Evolutionary conservation across 2,113 vertebrate genomes (phyloP).

Genomic region (Reinhardtius hippoglossoides): DNA sequence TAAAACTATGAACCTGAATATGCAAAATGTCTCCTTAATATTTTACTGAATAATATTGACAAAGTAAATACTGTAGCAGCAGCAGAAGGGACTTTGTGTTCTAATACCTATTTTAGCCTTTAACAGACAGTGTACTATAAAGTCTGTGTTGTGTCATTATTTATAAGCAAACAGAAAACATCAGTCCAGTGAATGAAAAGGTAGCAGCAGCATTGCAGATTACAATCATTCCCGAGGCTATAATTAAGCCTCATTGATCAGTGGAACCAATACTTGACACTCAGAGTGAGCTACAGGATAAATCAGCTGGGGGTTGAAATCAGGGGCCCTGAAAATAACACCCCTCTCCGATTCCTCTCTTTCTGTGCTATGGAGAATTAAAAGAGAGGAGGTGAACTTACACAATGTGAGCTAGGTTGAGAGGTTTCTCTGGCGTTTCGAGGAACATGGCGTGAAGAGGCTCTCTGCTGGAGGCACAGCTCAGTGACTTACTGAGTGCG

Average conservation of each 20-base stretch:
- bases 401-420: conserved; percentile 97
- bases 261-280: conserved; percentile 57
- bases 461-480: conserved; percentile 95
- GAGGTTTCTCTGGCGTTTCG: conserved; percentile 95
- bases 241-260: conserved; percentile 75
- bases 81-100: background rate
- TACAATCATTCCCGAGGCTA: conserved; percentile 54
- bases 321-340: background rate
- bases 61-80: background rate
- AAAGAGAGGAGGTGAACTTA: conserved; percentile 80
- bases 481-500: conserved; percentile 97
- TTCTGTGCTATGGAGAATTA: background rate
- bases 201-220: conserved; percentile 34
- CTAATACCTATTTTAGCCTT: background rate
- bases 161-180: conserved; percentile 18
- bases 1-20: too few species aligned
- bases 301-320: conserved; percentile 45
- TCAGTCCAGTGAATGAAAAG: background rate
- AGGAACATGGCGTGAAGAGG: conserved; percentile 95
- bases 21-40: too few species aligned
- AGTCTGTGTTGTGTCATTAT: conserved; percentile 10
- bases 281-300: conserved; percentile 39
- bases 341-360: background rate
- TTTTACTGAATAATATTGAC: background rate
- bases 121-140: background rate